Base-by-base conservation (phyloP, 2,888 invertebrate genomes). In the Bedellia somnulentella region DNA sequence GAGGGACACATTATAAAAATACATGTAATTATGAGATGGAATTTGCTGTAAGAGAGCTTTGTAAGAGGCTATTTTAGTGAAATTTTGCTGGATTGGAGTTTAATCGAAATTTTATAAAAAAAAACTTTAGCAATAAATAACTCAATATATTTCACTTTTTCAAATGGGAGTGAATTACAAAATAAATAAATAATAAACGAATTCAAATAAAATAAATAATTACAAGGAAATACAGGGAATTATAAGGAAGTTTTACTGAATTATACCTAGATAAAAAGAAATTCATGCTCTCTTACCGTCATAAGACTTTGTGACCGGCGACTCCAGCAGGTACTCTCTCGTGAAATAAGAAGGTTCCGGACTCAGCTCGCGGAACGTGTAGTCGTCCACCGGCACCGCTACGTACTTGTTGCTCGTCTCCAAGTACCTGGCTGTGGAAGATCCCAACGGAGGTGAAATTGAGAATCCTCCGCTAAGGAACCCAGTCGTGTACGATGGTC, bases 241-340 rank as follows among this genome's bases (percentile, higher is more conserved):
- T n/a, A n/a, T n/a, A n/a, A n/a, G n/a, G n/a, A n/a, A n/a, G n/a
- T n/a, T n/a, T n/a, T n/a, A n/a, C n/a, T n/a, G n/a, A n/a, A n/a
- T n/a, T n/a, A n/a, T n/a, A n/a, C n/a, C n/a, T n/a, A n/a, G n/a
- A n/a, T n/a, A n/a, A n/a, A n/a, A n/a, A n/a, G n/a, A n/a, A n/a
- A n/a, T n/a, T n/a, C n/a, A n/a, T n/a, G n/a, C n/a, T n/a, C n/a
- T n/a, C 67, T 58, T 40, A 73, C 75, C 71, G 40, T 70, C 67
- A 43, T 67, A 71, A 16, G 64, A 61, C 35, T 66, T 73, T 11
- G 73, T 73, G 6, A 70, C 55, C 6, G 75, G 73, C 2, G 75
- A 70, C 35, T 71, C 73, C 44, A 75, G 40, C 15, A 73, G 50
- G 42, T 73, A 75, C 42, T 75, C 75, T 37, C 70, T 62, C 16